These are phyloP conservation scores for Lycopodina hypogea DNA, from an alignment of 37 sponge, comb jelly and placozoan genomes.

Conservation along the genomic window DNA sequence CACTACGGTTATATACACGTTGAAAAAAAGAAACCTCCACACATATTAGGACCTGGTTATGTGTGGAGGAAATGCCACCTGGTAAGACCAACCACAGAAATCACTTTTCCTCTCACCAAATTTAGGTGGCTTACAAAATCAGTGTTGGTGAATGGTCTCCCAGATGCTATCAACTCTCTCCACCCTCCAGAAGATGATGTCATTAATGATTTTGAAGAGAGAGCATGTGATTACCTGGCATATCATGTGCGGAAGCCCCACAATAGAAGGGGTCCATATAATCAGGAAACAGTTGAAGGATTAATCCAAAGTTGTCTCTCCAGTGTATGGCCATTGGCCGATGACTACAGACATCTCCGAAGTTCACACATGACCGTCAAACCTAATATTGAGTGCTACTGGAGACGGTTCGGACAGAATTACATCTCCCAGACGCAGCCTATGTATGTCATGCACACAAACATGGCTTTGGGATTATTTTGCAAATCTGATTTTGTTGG, in stretches of 20 bases:
- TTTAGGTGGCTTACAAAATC: slow-evolving; percentile 76
- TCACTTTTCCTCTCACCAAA: slow-evolving; percentile 39
- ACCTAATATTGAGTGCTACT: slow-evolving; percentile 58
- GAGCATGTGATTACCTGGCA: slow-evolving; percentile 32
- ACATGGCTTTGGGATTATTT: slow-evolving; percentile 47
- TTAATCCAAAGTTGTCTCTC: slow-evolving; percentile 40
- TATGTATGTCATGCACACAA: slow-evolving; percentile 49
- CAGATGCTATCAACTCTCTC: slow-evolving; percentile 15
- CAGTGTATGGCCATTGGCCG: slow-evolving; percentile 46
- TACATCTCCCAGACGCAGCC: slow-evolving; percentile 43
- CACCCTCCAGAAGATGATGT: not conserved
- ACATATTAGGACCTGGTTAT: slow-evolving; percentile 64
- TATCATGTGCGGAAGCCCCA: slow-evolving; percentile 8
- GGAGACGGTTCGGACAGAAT: slow-evolving; percentile 59
- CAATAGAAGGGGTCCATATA: not conserved
- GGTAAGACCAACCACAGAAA: slow-evolving; percentile 52
- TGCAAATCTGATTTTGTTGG: slow-evolving; percentile 21
- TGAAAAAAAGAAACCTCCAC: slow-evolving; percentile 61
- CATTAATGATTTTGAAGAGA: slow-evolving; percentile 21
- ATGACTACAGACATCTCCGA: slow-evolving; percentile 27
- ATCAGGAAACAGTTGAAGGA: not conserved
- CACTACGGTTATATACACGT: slow-evolving; percentile 69
- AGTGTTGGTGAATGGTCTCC: slow-evolving; percentile 50
- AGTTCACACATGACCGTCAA: slow-evolving; percentile 42
- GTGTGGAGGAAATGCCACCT: slow-evolving; percentile 77